Evolutionary conservation across 2,113 vertebrate genomes (phyloP), one percentile per base, ranked within the genome.

Genomic region (Pungitius pungitius): DNA sequence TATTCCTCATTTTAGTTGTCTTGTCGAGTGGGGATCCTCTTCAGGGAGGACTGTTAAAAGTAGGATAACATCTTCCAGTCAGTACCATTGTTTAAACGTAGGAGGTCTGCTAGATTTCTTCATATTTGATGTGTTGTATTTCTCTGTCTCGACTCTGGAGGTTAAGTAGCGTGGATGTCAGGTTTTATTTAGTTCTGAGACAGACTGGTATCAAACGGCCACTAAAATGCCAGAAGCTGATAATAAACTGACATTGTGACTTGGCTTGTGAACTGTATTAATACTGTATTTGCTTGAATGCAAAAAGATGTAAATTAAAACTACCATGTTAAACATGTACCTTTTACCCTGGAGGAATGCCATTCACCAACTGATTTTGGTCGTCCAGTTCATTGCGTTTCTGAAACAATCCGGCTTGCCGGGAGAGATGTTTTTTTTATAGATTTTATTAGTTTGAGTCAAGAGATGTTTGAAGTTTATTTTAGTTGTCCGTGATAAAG

Each of bases 61-160:
- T 90, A 80, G 27, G 68, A 78, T 51, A 73, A 14, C 42, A 40
- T 65, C 60, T 83, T 71, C 94, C 91, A 95, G 93, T 94, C 90
- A 93, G 94, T 93, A 95, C 95, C 95, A 95, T 96, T 97, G 96
- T 96, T 97, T 97, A 92, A 97, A 96, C 95, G 94, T 89, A 90
- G 79, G 91, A 94, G 92, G 75, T 81, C 93, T 78, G 82, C 93
- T 89, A 90, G 63, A 74, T 69, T 82, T 75, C 70, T 81, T 88
- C 62, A 70, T 85, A 69, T 86, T 81, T 47, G 94, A 93, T 42
- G 74, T 94, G 83, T 82, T 92, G 88, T 93, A 49, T 85, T 86
- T 81, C 61, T 81, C 80, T 85, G 88, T 90, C 80, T 82, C 22
- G 81, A 90, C 77, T 85, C 72, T 86, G 84, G 80, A 78, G 83